These are phyloP conservation scores for Micrastur ruficollis DNA, from an alignment of 2,797 vertebrate species.

Conservation along the genomic window DNA sequence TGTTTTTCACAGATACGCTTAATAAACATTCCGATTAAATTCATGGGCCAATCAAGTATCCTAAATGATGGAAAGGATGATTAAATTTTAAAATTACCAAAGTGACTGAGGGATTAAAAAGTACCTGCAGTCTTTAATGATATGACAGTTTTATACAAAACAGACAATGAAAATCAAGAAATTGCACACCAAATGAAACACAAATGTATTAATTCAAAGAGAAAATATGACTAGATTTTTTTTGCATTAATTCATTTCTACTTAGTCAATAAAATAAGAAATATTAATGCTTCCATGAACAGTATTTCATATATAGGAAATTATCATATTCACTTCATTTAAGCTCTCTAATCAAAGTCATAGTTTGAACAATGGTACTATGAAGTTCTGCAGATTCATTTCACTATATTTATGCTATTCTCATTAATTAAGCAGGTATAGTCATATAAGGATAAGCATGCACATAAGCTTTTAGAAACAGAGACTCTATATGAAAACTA, in stretches of 20 bases:
- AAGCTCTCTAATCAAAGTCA: background rate
- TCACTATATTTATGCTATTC: background rate
- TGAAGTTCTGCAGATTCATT: background rate
- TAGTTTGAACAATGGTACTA: background rate
- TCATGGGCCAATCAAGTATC: background rate
- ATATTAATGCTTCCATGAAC: background rate
- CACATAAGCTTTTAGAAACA: background rate
- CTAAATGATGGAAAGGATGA: constrained; percentile 38
- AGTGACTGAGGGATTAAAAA: background rate
- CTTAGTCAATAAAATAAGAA: background rate
- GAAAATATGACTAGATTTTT: background rate
- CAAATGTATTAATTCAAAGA: background rate
- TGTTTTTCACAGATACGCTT: background rate
- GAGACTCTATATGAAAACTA: background rate
- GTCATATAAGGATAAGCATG: background rate
- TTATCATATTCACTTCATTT: background rate
- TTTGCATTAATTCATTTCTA: background rate
- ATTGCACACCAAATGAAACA: background rate
- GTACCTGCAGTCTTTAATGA: background rate
- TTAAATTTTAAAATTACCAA: constrained; percentile 23
- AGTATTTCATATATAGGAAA: background rate
- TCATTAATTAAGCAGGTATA: background rate
- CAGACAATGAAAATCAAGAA: background rate
- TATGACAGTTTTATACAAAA: background rate
- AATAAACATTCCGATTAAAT: constrained; percentile 30